Base-by-base conservation (phyloP, 1,140 invertebrate genomes). In the Brachionus sp. region DNA sequence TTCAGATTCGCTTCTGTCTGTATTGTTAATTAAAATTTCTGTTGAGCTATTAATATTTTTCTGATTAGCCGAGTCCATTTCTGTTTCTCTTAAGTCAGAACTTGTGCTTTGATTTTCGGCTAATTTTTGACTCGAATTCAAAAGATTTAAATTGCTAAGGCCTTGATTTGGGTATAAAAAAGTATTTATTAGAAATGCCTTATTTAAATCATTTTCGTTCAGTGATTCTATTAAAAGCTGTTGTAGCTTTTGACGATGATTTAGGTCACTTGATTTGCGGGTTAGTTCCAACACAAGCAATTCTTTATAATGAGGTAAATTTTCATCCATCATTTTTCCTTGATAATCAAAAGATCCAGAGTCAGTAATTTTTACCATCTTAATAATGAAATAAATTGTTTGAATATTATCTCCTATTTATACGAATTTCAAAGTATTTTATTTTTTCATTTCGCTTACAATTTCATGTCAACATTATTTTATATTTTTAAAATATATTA, bases 201-300 rank as follows among this genome's bases (percentile, higher is more conserved):
- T 75, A 12, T 46, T 75, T 23, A 75, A 10, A 44, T 75, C 42
- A 46, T 75, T 75, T 46, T 75, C 70, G 16, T 75, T 75, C 16
- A 75, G 7, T 5, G 70, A 42, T 25, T 75, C 44, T 12, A 75
- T 75, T 23, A 75, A 13, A 19, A 75, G 25, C 6, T 12, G 6
- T 39, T 75, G 70, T 25, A 75, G 33, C 12, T 75, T 39, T 33
- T 46, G 70, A 46, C 70, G n/a, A 46, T 75, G 70, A 50, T 7
- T 46, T 25, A 75, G 44, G 25, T 75, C 70, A 29, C 39, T 23
- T 29, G 70, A 75, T 46, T 75, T 75, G 6, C 70, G 70, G 25
- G 39, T 29, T 12, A 75, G 44, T 3, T 75, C 70, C 39, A 75
- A 12, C 6, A 75, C 3, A 5, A 75, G 29, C 25, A 44, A 13